These are phyloP conservation scores for Myzus persicae DNA, from an alignment of 1,140 invertebrate species.

Conservation along the genomic window DNA sequence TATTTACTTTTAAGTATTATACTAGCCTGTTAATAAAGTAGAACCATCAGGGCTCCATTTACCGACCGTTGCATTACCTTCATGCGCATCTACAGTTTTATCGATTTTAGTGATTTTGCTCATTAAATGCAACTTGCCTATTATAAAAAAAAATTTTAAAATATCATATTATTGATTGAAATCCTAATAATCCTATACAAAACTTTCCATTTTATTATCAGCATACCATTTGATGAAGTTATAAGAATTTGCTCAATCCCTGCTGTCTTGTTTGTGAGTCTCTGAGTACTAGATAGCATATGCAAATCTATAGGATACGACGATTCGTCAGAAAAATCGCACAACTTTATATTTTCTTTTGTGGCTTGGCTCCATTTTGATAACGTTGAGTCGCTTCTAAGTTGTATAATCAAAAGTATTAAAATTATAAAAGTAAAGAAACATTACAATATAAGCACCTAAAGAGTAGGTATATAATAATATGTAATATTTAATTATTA, in stretches of 20 bases:
- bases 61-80: slow-evolving; percentile 84
- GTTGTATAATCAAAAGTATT: slow-evolving; percentile 61
- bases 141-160: slow-evolving; percentile 58
- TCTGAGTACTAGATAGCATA: slow-evolving; percentile 74
- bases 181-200: background rate
- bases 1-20: background rate
- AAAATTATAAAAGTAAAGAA: background rate
- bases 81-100: slow-evolving; percentile 90
- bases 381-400: slow-evolving; percentile 89
- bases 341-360: slow-evolving; percentile 78
- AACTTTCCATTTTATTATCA: slow-evolving; percentile 53
- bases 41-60: slow-evolving; percentile 94
- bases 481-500: too few relatives aligned
- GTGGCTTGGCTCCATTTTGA: slow-evolving; percentile 86
- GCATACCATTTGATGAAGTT: slow-evolving; percentile 86
- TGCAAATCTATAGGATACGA: slow-evolving; percentile 90
- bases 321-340: slow-evolving; percentile 82
- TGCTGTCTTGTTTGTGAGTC: slow-evolving; percentile 71
- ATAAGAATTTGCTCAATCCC: slow-evolving; percentile 85
- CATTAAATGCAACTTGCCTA: slow-evolving; percentile 88
- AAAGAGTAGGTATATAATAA: too few relatives aligned
- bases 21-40: slow-evolving; percentile 82
- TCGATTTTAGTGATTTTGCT: slow-evolving; percentile 90
- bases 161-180: slow-evolving; percentile 40
- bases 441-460: background rate